Base-by-base conservation (phyloP, 2,888 invertebrate species). In the Megaustenia siamemsis region DNA sequence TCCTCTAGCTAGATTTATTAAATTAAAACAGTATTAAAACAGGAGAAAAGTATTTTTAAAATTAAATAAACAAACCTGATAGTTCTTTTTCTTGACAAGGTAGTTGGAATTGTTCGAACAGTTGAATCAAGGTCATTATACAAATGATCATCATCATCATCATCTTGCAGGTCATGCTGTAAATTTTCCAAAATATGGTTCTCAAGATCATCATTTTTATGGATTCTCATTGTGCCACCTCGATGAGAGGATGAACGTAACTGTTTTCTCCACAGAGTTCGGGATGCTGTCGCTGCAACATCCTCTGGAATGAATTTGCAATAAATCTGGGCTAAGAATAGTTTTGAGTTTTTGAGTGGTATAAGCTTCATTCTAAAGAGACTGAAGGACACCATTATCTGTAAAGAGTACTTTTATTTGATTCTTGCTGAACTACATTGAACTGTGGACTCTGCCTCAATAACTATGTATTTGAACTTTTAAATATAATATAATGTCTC, bases 31-130 rank as follows among this genome's bases (percentile, higher is more conserved):
- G n/a, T n/a, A n/a, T n/a, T n/a, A n/a, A n/a, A n/a, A n/a, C n/a
- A n/a, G n/a, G n/a, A 49, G 18, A 10, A 49, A 10, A 49, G n/a
- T n/a, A n/a, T n/a, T n/a, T n/a, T n/a, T n/a, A 40, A 28, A 45
- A 15, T 43, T 15, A 40, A 21, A 77, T 35, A 28, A 28, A 66
- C 86, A 76, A 86, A 92, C 92, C 86, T 91, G 32, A 92, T 88
- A 69, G 86, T 87, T 53, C 89, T 86, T 79, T 91, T 90, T 75
- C 86, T 87, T 12, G 89, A 84, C 73, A 92, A 78, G 28, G 89
- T 89, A 40, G 90, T 88, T 12, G 90, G 89, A 88, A 91, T 91
- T 38, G 86, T 89, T 43, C 90, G 88, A 21, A 92, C 82, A 15
- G 87, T 78, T 38, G 83, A 86, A 80, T 87, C 89, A 10, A 89